Evolutionary conservation across 2,888 invertebrate species (phyloP).

Genomic region (Archips crataeganus): DNA sequence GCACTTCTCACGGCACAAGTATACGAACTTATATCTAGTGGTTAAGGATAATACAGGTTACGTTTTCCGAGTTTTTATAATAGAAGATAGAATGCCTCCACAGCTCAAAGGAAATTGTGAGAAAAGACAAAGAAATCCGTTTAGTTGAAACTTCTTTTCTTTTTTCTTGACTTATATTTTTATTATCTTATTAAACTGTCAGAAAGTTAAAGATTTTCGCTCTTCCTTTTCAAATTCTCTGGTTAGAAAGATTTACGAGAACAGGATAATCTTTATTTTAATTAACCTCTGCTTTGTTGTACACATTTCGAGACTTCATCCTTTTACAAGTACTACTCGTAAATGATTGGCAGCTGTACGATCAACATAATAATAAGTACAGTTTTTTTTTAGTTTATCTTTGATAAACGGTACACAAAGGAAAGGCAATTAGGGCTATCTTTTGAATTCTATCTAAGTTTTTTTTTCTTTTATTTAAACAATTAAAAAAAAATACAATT

Average conservation of each 20-base stretch:
- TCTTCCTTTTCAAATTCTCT: constrained; percentile 74
- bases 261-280: constrained; percentile 72
- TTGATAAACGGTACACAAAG: background rate
- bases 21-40: constrained; percentile 19
- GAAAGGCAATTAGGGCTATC: too few species aligned
- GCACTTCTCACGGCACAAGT: constrained; percentile 7
- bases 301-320: constrained; percentile 43
- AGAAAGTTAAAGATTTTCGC: constrained; percentile 82
- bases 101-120: constrained; percentile 47
- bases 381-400: background rate
- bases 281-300: constrained; percentile 70
- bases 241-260: constrained; percentile 73
- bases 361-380: too few species aligned
- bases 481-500: too few species aligned
- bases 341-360: constrained; percentile 7
- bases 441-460: background rate
- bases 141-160: constrained; percentile 54
- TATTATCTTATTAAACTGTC: constrained; percentile 84
- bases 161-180: constrained; percentile 73
- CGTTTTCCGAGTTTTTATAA: constrained; percentile 37
- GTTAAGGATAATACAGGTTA: constrained; percentile 25
- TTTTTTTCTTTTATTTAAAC: too few species aligned
- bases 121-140: constrained; percentile 55
- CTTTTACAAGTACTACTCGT: background rate
- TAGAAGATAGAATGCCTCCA: constrained; percentile 39